Base-by-base conservation (phyloP, 2,888 invertebrate genomes). In the Argyresthia albistria region DNA sequence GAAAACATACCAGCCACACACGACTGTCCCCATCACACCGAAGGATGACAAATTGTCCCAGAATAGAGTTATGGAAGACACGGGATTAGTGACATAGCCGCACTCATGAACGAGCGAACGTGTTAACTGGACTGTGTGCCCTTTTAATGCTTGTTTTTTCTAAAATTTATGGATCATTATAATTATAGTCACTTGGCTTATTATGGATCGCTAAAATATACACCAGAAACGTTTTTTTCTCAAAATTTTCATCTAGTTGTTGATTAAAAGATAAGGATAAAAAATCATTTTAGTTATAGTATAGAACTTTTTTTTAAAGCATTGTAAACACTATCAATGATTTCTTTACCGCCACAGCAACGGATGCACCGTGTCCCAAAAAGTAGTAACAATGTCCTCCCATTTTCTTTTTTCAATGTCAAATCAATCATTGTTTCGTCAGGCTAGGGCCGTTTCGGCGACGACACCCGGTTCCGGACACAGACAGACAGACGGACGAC, bases 381-480 rank as follows among this genome's bases (percentile, higher is more conserved):
- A 25, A 25, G 2, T 25, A 25, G 25, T 25, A 25, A 25, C 25
- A 25, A 25, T 25, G 25, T 25, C 50, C 16, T 37, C 42, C 35
- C 9, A 43, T 36, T 14, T 45, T 59, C 57, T 59, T 62, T 67
- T 75, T 72, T 75, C 77, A 79, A 79, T 80, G 80, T 79, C 79
- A 73, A 66, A 81, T 84, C 83, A 74, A 79, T 81, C 81, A 78
- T 59, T 66, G 62, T 64, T 67, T 62, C 69, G 70, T 76, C 79
- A 71, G 61, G 57, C 60, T 57, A 57, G 57, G 60, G 25, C 25
- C 61, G 63, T 65, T 65, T 63, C 60, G 70, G 70, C 67, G 73
- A 58, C 69, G 79, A 75, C 74, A 76, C 76, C 69, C 62, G 64
- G 80, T 79, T 81, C 80, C 81, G 73, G 64, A 68, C 64, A 25